phyloP scores from a whole-genome alignment of 2,888 invertebrate genomes.

The Cosmorhoe ocellata region DNA sequence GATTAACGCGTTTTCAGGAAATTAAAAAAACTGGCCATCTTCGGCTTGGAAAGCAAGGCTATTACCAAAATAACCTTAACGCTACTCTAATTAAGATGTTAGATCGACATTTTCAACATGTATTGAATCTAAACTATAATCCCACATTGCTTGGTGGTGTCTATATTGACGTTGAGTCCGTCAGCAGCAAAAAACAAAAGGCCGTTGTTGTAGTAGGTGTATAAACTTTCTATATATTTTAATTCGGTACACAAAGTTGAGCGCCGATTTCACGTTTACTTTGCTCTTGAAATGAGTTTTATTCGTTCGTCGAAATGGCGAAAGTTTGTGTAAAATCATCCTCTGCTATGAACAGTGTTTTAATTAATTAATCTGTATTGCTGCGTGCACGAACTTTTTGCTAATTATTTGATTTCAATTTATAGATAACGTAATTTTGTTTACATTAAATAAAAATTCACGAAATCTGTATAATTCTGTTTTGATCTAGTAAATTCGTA shows the following conservation, averaged over 20 bases:
- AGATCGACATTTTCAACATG: too few relatives aligned
- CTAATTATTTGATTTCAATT: slow-evolving; percentile 38
- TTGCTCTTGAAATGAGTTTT: slow-evolving; percentile 33
- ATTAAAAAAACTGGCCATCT: too few relatives aligned
- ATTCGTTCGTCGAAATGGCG: slow-evolving; percentile 29
- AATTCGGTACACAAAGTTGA: slow-evolving; percentile 32
- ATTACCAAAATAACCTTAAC: too few relatives aligned
- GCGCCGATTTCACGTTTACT: slow-evolving; percentile 36
- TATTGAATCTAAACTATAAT: too few relatives aligned
- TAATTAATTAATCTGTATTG: slow-evolving; percentile 44
- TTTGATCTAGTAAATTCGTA: too few relatives aligned
- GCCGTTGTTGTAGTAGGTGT: slow-evolving; percentile 5
- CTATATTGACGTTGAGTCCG: background rate
- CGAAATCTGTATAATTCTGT: background rate
- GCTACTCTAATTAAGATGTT: too few relatives aligned
- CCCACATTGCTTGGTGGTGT: too few relatives aligned
- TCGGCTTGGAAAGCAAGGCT: too few relatives aligned
- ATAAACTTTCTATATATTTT: slow-evolving; percentile 21
- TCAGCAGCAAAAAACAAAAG: slow-evolving; percentile 11
- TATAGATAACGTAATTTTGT: background rate
- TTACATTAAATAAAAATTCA: slow-evolving; percentile 14
- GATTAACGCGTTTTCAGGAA: too few relatives aligned
- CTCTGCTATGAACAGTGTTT: slow-evolving; percentile 36
- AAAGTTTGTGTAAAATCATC: slow-evolving; percentile 37
- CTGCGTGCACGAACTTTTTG: slow-evolving; percentile 21